These are phyloP conservation scores for Luidia sarsii DNA, from an alignment of 53 echinoderm and acorn worm genomes.

Conservation along the genomic window DNA sequence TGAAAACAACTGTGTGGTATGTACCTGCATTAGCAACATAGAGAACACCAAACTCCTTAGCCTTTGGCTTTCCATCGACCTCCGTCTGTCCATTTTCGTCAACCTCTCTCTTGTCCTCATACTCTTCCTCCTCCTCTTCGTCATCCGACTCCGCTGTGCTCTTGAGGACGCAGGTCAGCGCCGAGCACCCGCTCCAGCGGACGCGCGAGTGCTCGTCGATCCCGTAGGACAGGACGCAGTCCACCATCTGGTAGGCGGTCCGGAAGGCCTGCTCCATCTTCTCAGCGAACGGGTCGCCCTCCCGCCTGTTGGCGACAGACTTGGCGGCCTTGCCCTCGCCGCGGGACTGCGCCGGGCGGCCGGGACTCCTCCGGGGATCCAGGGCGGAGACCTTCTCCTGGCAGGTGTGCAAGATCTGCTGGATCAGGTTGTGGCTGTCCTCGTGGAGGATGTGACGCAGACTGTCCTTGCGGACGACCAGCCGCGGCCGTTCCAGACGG, in stretches of 20 bases:
- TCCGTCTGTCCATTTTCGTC: conserved; percentile 31
- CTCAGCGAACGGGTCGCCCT: conserved; percentile 69
- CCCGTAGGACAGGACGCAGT: conserved; percentile 82
- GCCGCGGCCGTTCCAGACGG: conserved; percentile 68
- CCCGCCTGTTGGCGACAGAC: conserved; percentile 20
- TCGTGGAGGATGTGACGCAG: conserved; percentile 91
- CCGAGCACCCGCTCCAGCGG: conserved; percentile 98
- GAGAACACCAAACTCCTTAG: conserved; percentile 72
- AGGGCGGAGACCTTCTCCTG: conserved; percentile 68
- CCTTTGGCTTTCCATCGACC: neutral
- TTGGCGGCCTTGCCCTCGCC: conserved; percentile 22
- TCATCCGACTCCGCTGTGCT: conserved; percentile 53
- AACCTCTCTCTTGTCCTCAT: conserved; percentile 23
- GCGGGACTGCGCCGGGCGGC: neutral
- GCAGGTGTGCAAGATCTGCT: conserved; percentile 99
- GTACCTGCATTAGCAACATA: conserved; percentile 97
- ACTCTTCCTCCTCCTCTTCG: conserved; percentile 26
- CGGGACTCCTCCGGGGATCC: conserved; percentile 8
- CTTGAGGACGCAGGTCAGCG: conserved; percentile 76
- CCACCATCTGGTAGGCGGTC: conserved; percentile 65
- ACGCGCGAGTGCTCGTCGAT: conserved; percentile 89
- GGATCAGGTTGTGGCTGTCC: conserved; percentile 87
- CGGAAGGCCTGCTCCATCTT: conserved; percentile 78
- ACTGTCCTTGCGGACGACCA: conserved; percentile 78
- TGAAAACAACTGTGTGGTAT: too few relatives aligned